These are phyloP conservation scores for Centropristis striata DNA, from an alignment of 2,113 vertebrate genomes.

Conservation along the genomic window DNA sequence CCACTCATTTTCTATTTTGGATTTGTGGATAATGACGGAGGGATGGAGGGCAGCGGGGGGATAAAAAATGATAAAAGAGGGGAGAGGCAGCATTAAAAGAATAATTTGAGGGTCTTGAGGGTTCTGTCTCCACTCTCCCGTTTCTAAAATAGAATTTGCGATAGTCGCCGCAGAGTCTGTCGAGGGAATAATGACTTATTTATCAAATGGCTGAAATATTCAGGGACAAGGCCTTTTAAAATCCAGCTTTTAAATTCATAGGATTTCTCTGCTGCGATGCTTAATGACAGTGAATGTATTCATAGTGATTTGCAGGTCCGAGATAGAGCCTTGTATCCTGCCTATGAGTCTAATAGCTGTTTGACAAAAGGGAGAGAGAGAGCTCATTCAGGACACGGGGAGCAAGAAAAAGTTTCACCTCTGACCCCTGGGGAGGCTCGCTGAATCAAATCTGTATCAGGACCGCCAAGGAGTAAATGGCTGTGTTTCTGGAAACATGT, in stretches of 20 bases:
- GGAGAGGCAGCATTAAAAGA: conserved; percentile 60
- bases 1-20: conserved; percentile 60
- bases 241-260: conserved; percentile 65
- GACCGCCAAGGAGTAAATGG: conserved; percentile 35
- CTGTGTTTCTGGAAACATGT: conserved; percentile 50
- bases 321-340: conserved; percentile 27
- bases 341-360: conserved; percentile 48
- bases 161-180: conserved; percentile 54
- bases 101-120: conserved; percentile 64
- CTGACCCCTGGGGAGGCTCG: conserved; percentile 47
- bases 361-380: conserved; percentile 28
- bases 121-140: conserved; percentile 29
- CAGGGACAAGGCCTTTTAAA: conserved; percentile 64
- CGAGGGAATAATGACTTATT: conserved; percentile 78
- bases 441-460: conserved; percentile 19
- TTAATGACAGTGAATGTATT: conserved; percentile 73
- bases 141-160: conserved; percentile 71
- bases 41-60: conserved; percentile 38
- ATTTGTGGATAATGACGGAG: conserved; percentile 55
- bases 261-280: conserved; percentile 58
- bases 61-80: conserved; percentile 46
- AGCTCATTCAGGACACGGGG: background rate
- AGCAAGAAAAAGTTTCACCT: conserved; percentile 47
- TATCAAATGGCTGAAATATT: conserved; percentile 79
- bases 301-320: conserved; percentile 47